Percentiles rank a stretch among this genome's conserved stretches.
phyloP scores from a whole-genome alignment of 2,888 invertebrate genomes.

The Gisinianus flammeolus region DNA sequence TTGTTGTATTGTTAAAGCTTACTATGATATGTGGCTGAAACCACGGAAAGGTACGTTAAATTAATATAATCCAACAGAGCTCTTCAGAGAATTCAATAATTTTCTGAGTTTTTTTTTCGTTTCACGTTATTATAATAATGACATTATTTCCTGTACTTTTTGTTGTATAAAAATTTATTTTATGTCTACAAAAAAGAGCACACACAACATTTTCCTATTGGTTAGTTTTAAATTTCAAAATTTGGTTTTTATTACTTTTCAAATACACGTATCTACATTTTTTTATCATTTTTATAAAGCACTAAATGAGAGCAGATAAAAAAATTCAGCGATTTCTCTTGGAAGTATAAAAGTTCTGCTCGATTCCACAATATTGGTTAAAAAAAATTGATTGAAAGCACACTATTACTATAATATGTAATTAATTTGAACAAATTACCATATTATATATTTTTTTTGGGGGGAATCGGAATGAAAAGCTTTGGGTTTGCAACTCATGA shows the following conservation, averaged over 20 bases:
- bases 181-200: too few relatives aligned
- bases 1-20: conserved; percentile 69
- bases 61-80: background rate
- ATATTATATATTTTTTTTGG: background rate
- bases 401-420: background rate
- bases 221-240: background rate
- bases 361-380: background rate
- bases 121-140: too few relatives aligned
- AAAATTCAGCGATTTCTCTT: too few relatives aligned
- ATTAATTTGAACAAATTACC: background rate
- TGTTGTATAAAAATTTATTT: too few relatives aligned
- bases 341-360: background rate
- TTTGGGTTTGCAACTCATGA: conserved; percentile 42
- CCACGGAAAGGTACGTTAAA: conserved; percentile 87
- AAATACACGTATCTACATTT: background rate
- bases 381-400: background rate
- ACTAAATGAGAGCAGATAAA: background rate
- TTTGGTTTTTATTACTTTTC: background rate
- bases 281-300: background rate
- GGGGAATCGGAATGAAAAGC: conserved; percentile 34
- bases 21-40: conserved; percentile 98
- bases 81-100: background rate
- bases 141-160: too few relatives aligned
- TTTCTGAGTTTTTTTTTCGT: background rate
- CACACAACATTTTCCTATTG: too few relatives aligned